These are phyloP conservation scores for Poeciliopsis presidionis DNA, from an alignment of 2,797 vertebrate genomes.

Conservation along the genomic window DNA sequence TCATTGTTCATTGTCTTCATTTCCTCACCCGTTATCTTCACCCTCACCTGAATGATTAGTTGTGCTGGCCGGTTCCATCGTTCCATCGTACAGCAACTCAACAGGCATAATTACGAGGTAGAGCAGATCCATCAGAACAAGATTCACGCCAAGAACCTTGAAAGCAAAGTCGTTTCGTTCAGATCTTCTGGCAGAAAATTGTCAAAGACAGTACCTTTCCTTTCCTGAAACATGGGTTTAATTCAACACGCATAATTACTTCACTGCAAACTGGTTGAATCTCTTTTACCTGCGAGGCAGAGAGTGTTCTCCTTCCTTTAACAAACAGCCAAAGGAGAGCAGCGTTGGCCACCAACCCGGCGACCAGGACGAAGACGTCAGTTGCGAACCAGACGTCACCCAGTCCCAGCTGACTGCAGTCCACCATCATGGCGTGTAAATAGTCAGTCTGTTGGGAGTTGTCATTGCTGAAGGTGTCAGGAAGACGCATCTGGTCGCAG, in stretches of 20 bases:
- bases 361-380: slow-evolving; percentile 19
- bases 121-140: slow-evolving; percentile 48
- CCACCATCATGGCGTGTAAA: rapidly evolving
- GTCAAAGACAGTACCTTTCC: too few relatives aligned
- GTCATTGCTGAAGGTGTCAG: background rate
- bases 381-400: rapidly evolving
- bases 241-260: background rate
- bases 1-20: background rate
- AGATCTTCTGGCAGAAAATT: background rate
- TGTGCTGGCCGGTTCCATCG: rapidly evolving
- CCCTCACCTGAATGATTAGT: slow-evolving; percentile 3
- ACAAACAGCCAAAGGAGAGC: slow-evolving; percentile 47
- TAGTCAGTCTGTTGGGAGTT: rapidly evolving
- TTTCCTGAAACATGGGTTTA: background rate
- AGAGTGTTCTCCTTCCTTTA: slow-evolving; percentile 37
- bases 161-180: slow-evolving; percentile 13
- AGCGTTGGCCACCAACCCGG: slow-evolving; percentile 36
- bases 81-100: rapidly evolving
- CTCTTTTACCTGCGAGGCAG: slow-evolving; percentile 43
- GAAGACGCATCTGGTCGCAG: background rate
- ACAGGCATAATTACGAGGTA: slow-evolving; percentile 37
- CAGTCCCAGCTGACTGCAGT: rapidly evolving
- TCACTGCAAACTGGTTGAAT: background rate
- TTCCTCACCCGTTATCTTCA: slow-evolving; percentile 24
- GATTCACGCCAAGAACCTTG: slow-evolving; percentile 60